Evolutionary conservation across 2,113 vertebrate genomes (phyloP).

Genomic region (human (Homo sapiens)): DNA sequence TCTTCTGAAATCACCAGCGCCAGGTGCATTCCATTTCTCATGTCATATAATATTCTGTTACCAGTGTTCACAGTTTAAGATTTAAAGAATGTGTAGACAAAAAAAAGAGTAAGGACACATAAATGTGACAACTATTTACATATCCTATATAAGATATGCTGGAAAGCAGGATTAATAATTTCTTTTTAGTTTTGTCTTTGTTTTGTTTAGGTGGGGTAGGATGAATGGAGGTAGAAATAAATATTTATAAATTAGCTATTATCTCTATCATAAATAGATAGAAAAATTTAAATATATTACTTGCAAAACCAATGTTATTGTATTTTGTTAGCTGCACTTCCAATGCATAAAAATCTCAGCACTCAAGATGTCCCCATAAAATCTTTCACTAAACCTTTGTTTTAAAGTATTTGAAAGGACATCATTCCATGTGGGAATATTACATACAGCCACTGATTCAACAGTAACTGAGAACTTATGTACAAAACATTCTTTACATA

Average conservation of each 20-base stretch:
- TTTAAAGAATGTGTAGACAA: slow-evolving; percentile 66
- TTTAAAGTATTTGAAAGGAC: slow-evolving; percentile 84
- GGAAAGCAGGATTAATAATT: background rate
- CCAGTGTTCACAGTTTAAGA: slow-evolving; percentile 72
- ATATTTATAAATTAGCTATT: slow-evolving; percentile 15
- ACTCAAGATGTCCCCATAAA: slow-evolving; percentile 74
- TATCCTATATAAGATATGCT: background rate
- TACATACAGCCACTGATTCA: slow-evolving; percentile 88
- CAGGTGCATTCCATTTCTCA: slow-evolving; percentile 80
- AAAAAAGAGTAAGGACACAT: slow-evolving; percentile 18
- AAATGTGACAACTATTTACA: slow-evolving; percentile 54
- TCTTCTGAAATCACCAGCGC: slow-evolving; percentile 84
- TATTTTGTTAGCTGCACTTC: slow-evolving; percentile 56
- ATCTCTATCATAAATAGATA: slow-evolving; percentile 25
- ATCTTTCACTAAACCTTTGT: slow-evolving; percentile 80
- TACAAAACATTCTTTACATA: slow-evolving; percentile 92
- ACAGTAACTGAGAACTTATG: slow-evolving; percentile 90
- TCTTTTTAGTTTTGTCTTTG: slow-evolving; percentile 25
- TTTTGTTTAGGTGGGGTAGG: background rate
- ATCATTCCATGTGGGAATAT: slow-evolving; percentile 87
- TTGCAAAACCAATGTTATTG: slow-evolving; percentile 49
- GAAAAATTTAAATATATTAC: slow-evolving; percentile 58
- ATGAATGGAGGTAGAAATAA: background rate
- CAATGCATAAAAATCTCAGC: slow-evolving; percentile 70
- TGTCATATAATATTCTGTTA: slow-evolving; percentile 82